These are phyloP conservation scores for Terebella lapidaria DNA, from an alignment of 2,888 invertebrate genomes.

Conservation along the genomic window DNA sequence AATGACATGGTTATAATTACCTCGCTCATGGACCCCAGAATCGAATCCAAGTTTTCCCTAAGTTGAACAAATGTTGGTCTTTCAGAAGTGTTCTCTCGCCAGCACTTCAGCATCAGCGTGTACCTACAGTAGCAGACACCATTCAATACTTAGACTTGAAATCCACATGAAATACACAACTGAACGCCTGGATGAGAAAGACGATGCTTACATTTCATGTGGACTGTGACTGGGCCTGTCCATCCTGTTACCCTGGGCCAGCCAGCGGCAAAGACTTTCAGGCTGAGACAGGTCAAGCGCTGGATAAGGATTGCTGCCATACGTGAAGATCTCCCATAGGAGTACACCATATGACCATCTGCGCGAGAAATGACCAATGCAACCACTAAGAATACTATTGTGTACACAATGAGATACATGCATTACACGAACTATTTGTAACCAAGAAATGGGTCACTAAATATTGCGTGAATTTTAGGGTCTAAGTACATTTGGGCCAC, in stretches of 20 bases:
- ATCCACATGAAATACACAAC: neutral
- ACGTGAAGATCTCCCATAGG: conserved; percentile 1
- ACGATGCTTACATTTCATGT: neutral
- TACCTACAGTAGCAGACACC: neutral
- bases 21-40: too few relatives aligned
- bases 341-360: neutral
- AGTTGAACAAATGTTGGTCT: neutral
- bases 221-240: neutral
- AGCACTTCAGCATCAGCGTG: neutral
- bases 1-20: too few relatives aligned
- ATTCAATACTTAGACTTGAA: neutral
- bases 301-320: neutral
- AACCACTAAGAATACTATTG: too few relatives aligned
- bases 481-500: too few relatives aligned
- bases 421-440: too few relatives aligned
- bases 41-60: too few relatives aligned
- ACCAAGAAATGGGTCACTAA: too few relatives aligned
- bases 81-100: neutral
- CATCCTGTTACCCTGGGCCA: neutral
- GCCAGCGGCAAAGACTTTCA: neutral
- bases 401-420: too few relatives aligned
- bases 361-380: too few relatives aligned
- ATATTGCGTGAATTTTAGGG: too few relatives aligned
- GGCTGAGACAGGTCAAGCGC: neutral
- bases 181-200: neutral